These are phyloP conservation scores for Sorex maritimensis DNA, from an alignment of 2,797 vertebrate species.

Conservation along the genomic window DNA sequence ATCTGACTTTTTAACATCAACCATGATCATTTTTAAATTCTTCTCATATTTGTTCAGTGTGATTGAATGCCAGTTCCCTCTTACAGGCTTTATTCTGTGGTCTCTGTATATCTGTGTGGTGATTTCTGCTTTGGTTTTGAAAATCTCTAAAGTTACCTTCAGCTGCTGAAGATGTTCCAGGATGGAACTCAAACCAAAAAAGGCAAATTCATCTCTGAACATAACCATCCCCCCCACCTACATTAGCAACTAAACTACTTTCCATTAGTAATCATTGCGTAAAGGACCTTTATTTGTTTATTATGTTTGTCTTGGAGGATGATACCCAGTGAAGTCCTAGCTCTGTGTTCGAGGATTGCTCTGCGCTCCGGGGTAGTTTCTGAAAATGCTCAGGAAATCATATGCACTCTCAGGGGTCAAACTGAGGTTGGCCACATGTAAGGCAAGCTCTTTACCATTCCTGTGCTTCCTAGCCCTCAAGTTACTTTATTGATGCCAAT, in stretches of 20 bases:
- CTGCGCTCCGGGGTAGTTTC: too few relatives aligned
- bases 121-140: slow-evolving; percentile 48
- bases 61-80: neutral
- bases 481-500: neutral
- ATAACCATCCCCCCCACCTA: neutral
- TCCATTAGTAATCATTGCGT: slow-evolving; percentile 10
- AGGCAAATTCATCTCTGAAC: neutral
- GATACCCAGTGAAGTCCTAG: too few relatives aligned
- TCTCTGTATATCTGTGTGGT: neutral
- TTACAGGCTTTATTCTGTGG: neutral
- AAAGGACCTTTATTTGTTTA: neutral
- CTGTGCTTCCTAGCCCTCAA: too few relatives aligned
- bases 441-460: too few relatives aligned
- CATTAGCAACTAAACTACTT: neutral
- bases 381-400: too few relatives aligned
- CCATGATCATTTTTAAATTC: neutral
- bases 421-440: too few relatives aligned
- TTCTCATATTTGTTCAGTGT: neutral
- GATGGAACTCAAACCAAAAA: neutral
- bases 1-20: too few relatives aligned
- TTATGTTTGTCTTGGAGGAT: too few relatives aligned
- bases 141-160: neutral
- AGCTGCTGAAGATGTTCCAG: neutral
- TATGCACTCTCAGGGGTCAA: too few relatives aligned
- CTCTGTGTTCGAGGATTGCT: too few relatives aligned